Evolutionary conservation across 1,140 invertebrate genomes (phyloP), one percentile per base, ranked within the genome.

Genomic region (Aporrectodea caliginosa): DNA sequence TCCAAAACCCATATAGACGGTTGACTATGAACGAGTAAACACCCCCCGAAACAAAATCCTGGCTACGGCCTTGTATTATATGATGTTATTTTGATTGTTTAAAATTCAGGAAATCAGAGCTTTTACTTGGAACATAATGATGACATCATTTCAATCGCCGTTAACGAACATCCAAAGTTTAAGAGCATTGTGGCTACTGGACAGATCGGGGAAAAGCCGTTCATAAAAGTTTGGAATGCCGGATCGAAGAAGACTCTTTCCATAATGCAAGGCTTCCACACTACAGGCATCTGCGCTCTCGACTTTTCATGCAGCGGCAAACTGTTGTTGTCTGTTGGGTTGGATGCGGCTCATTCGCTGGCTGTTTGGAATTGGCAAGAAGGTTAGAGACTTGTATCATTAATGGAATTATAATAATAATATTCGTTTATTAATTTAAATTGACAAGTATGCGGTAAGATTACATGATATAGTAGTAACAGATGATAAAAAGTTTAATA

Each of bases 101-200:
- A n/a, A n/a, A n/a, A n/a, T n/a, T n/a, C 81, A 89, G 88, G 87
- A 29, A 82, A 78, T 33, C 88, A 89, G 80, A 85, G 83, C 70
- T 89, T 89, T 81, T 89, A 89, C 78, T 76, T 88, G 22, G 85
- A 87, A 43, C 88, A 89, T 83, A 87, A 85, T 0, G 88, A 89
- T 84, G 88, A 89, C 81, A 89, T 89, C 78, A 86, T 89, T 33
- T 88, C 86, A 78, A 83, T 89, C 35, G 83, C 84, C n/a, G 83
- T 87, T 12, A 89, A 89, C 79, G 83, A 86, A 72, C 85, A 88
- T 80, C 84, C 86, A 2, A 88, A 88, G 79, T 87, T 85, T 79
- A 86, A 85, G 73, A 85, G 85, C 78, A 78, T 88, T 6, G 84
- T 89, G 6, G 88, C 88, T 2, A 85, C 86, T 1, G 88, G 88